Percentiles rank a stretch among this genome's conserved stretches.
Conservation (phyloP, 2,113 vertebrate genomes). For the Paramormyrops kingsleyae region DNA sequence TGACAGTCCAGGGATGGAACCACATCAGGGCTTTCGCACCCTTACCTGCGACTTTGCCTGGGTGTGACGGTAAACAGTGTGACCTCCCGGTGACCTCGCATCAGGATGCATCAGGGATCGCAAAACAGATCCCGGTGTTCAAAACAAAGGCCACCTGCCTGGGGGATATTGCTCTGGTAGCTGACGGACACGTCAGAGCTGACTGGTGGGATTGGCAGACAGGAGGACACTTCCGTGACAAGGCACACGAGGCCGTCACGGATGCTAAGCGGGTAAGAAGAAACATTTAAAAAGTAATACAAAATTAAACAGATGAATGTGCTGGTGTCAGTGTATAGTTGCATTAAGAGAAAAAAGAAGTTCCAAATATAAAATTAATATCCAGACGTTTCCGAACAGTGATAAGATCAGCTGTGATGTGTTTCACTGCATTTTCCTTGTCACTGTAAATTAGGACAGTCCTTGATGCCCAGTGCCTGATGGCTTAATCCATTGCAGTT, state of each 20-base stretch:
- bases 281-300: not conserved
- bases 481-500: not conserved
- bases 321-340: not conserved
- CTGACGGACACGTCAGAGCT: not conserved
- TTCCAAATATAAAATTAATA: not conserved
- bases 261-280: not conserved
- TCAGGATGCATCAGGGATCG: not conserved
- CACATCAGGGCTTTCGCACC: not conserved
- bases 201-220: not conserved
- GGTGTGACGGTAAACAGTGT: not conserved
- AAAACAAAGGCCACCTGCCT: not conserved
- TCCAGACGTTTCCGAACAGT: not conserved
- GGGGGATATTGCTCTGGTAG: not conserved
- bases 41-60: not conserved
- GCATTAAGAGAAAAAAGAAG: not conserved
- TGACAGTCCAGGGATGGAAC: not conserved
- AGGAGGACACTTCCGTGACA: not conserved
- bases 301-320: not conserved
- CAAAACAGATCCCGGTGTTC: not conserved
- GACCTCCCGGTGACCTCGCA: not conserved
- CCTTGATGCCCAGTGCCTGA: not conserved
- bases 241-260: no score
- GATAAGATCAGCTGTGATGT: not conserved
- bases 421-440: not conserved
- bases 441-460: not conserved